These are phyloP conservation scores for Drosophila leontia DNA, from an alignment of 1,140 invertebrate genomes.

Conservation along the genomic window DNA sequence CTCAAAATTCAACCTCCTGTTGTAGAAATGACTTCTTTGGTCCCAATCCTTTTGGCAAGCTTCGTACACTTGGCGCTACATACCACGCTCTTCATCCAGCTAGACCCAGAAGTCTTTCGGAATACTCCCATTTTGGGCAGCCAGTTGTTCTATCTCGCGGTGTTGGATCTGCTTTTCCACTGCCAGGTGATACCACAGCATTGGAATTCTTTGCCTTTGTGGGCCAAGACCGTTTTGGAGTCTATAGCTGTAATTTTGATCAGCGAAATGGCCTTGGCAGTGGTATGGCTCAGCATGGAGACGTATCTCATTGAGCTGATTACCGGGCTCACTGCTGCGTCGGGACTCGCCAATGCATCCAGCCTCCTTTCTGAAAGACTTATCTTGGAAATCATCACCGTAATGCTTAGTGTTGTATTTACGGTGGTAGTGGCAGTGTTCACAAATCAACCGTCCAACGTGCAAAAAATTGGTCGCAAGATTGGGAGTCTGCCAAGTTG, in stretches of 20 bases:
- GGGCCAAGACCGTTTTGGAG: slow-evolving; percentile 18
- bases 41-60: neutral
- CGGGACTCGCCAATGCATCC: neutral
- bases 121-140: slow-evolving; percentile 12
- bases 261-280: slow-evolving; percentile 2
- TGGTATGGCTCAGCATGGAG: slow-evolving; percentile 16
- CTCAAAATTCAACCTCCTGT: neutral
- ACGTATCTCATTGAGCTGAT: neutral
- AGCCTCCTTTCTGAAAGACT: neutral
- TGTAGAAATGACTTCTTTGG: neutral
- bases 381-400: neutral
- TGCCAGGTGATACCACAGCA: neutral
- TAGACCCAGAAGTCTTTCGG: neutral
- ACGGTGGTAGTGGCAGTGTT: neutral
- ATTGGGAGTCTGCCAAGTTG: neutral
- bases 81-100: slow-evolving; percentile 16
- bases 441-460: slow-evolving; percentile 1
- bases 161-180: slow-evolving; percentile 16
- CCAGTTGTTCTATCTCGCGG: slow-evolving; percentile 29
- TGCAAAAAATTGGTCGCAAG: neutral
- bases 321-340: neutral
- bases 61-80: slow-evolving; percentile 18
- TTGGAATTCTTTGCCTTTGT: slow-evolving; percentile 3
- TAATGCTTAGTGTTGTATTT: neutral
- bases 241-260: slow-evolving; percentile 3